Conservation (phyloP, 2,888 invertebrate genomes). For the Sinohyriopsis cumingii region DNA sequence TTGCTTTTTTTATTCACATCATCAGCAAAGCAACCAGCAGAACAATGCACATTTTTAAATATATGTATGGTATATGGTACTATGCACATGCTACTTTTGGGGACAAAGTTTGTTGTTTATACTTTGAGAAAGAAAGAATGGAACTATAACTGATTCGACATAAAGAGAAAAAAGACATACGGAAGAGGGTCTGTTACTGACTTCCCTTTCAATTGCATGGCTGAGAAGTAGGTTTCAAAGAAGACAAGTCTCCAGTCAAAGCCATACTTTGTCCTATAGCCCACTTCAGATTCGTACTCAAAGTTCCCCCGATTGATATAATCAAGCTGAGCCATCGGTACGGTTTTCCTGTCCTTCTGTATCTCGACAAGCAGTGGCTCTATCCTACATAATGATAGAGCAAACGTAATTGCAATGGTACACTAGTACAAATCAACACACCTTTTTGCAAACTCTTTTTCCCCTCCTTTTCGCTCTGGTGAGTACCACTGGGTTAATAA, state of each 20-base stretch:
- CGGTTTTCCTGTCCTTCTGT: slow-evolving; percentile 48
- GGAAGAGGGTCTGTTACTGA: slow-evolving; percentile 48
- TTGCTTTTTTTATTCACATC: too few relatives aligned
- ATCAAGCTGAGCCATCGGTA: slow-evolving; percentile 61
- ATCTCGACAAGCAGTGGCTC: slow-evolving; percentile 58
- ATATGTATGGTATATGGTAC: too few relatives aligned
- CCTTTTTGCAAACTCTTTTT: too few relatives aligned
- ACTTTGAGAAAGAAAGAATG: background rate
- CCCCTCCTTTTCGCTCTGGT: too few relatives aligned
- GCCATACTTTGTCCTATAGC: slow-evolving; percentile 51
- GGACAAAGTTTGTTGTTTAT: background rate
- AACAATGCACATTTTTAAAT: too few relatives aligned
- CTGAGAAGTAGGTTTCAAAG: slow-evolving; percentile 56
- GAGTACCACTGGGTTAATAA: too few relatives aligned
- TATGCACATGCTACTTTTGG: too few relatives aligned
- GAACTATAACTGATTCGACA: background rate
- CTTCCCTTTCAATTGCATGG: slow-evolving; percentile 41
- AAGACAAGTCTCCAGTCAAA: slow-evolving; percentile 59
- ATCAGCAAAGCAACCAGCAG: too few relatives aligned
- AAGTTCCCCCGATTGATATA: slow-evolving; percentile 50
- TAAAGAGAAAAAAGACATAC: slow-evolving; percentile 33
- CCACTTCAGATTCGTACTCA: slow-evolving; percentile 39
- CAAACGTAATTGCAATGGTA: too few relatives aligned
- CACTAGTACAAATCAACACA: too few relatives aligned
- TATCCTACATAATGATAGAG: slow-evolving; percentile 39